A percentile compares a stretch with the other conserved stretches of the same genome.
These are phyloP conservation scores for Ephestia elutella DNA, from an alignment of 1,140 invertebrate species.

Conservation along the genomic window DNA sequence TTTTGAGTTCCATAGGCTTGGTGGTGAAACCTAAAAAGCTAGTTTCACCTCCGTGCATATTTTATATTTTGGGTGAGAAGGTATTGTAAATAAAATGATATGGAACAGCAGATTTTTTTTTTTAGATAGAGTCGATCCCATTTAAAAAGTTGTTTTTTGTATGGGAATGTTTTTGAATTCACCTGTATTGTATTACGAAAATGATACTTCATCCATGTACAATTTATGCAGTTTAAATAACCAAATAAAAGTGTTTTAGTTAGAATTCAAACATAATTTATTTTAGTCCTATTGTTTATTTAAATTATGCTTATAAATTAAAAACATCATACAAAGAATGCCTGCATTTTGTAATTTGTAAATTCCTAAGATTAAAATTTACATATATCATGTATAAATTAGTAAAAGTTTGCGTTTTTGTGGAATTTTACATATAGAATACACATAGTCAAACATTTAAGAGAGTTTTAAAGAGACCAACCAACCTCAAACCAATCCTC, in stretches of 20 bases:
- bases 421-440: background rate
- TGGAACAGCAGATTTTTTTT: no score
- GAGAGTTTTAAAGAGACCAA: no score
- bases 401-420: background rate
- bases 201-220: background rate
- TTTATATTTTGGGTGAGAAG: no score
- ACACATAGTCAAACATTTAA: background rate
- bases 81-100: no score
- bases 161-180: no score
- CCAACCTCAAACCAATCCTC: no score
- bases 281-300: slow-evolving; percentile 1
- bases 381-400: slow-evolving; percentile 12
- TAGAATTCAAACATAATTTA: background rate
- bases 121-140: no score
- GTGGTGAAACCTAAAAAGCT: no score
- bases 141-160: no score
- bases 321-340: slow-evolving; percentile 46
- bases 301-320: slow-evolving; percentile 5
- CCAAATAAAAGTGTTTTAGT: background rate
- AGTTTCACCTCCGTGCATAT: no score
- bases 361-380: slow-evolving; percentile 19
- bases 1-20: no score
- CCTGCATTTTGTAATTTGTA: slow-evolving; percentile 41
- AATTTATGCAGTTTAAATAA: background rate
- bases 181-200: no score